These are phyloP conservation scores for Dryomyza anilis DNA, from an alignment of 2,888 invertebrate species.

Conservation along the genomic window DNA sequence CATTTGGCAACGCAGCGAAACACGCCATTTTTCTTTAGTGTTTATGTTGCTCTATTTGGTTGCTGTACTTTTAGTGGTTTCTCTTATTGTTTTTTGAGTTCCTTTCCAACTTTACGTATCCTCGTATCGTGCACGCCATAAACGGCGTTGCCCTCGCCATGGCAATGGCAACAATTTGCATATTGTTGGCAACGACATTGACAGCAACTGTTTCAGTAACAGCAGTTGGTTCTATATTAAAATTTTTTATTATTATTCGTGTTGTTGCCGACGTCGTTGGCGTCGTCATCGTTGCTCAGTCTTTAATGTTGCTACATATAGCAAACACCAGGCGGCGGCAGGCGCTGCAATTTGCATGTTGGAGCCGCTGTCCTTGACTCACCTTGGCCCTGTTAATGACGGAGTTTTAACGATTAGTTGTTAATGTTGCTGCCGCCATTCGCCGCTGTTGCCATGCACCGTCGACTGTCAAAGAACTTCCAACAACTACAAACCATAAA, in stretches of 20 bases:
- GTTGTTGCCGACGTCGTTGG: neutral
- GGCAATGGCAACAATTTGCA: no score
- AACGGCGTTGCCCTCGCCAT: no score
- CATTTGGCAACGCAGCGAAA: neutral
- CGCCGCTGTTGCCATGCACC: neutral
- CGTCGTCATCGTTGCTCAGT: neutral
- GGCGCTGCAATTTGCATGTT: neutral
- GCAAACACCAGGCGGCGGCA: no score
- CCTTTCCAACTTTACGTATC: no score
- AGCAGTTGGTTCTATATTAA: no score
- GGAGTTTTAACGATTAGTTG: neutral
- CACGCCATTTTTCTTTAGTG: neutral
- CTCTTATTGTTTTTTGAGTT: no score
- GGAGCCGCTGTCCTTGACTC: constrained; percentile 6
- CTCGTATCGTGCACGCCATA: no score
- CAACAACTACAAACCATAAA: neutral
- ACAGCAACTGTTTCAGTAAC: no score
- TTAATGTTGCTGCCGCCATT: neutral
- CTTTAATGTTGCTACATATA: neutral
- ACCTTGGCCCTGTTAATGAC: constrained; percentile 16
- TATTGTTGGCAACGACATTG: no score
- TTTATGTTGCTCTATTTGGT: no score
- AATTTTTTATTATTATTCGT: no score
- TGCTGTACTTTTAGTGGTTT: no score
- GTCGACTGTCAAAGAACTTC: neutral